Evolutionary conservation across 1,140 invertebrate genomes (phyloP).

Genomic region (Scaptomyza hsui): DNA sequence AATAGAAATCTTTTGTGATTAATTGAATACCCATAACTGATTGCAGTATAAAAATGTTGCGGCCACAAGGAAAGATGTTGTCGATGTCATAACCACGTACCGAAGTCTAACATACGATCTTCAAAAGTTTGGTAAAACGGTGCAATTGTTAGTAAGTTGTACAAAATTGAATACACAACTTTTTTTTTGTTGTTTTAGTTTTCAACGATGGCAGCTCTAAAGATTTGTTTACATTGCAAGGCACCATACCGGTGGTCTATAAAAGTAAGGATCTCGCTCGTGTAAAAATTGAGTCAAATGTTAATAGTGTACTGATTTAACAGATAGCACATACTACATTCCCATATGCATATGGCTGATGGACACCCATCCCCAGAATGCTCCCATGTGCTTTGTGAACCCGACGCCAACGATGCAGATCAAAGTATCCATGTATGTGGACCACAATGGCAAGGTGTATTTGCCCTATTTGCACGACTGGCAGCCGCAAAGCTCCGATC

Average conservation of each 20-base stretch:
- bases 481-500: conserved; percentile 93
- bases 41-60: conserved; percentile 77
- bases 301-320: neutral
- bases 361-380: conserved; percentile 98
- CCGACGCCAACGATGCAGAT: conserved; percentile 98
- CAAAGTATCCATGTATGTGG: conserved; percentile 96
- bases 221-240: conserved; percentile 93
- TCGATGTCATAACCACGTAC: conserved; percentile 73
- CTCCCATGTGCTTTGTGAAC: conserved; percentile 98
- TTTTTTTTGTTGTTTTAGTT: conserved; percentile 85
- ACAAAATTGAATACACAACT: conserved; percentile 5
- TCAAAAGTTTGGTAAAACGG: conserved; percentile 68
- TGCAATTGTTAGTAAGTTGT: neutral
- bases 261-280: conserved; percentile 87
- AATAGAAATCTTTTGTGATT: conserved; percentile 31
- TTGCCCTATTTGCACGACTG: conserved; percentile 98
- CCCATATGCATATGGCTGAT: conserved; percentile 98
- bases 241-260: conserved; percentile 96
- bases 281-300: neutral
- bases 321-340: conserved; percentile 96
- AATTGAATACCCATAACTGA: conserved; percentile 32
- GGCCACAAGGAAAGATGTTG: conserved; percentile 78
- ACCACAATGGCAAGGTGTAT: conserved; percentile 98
- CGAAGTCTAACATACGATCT: conserved; percentile 70
- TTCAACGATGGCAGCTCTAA: conserved; percentile 95